phyloP scores from a whole-genome alignment of 2,797 vertebrate species.

The Pantherophis alleghaniensis region DNA sequence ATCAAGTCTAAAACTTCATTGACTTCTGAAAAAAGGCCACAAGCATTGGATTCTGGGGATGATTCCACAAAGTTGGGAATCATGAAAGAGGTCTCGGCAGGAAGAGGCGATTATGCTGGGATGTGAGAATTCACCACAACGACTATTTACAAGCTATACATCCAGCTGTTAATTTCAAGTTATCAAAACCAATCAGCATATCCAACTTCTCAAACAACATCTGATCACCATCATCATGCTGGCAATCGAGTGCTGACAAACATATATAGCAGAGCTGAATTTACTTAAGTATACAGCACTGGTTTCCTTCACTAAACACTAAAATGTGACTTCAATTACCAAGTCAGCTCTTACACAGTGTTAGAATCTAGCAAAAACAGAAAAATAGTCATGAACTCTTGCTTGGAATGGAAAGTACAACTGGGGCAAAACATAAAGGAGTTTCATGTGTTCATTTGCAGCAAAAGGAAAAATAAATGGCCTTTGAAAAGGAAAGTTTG shows the following conservation, averaged over 20 bases:
- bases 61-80: constrained; percentile 60
- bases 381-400: neutral
- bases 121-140: constrained; percentile 65
- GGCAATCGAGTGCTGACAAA: constrained; percentile 47
- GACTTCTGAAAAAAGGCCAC: constrained; percentile 44
- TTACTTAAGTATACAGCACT: constrained; percentile 33
- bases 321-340: constrained; percentile 71
- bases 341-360: constrained; percentile 59
- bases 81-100: constrained; percentile 60
- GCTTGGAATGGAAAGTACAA: constrained; percentile 32
- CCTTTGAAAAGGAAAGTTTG: constrained; percentile 50
- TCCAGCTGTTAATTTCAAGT: constrained; percentile 72
- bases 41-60: constrained; percentile 47
- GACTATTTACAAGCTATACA: constrained; percentile 73
- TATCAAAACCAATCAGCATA: constrained; percentile 68
- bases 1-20: constrained; percentile 42
- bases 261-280: constrained; percentile 25
- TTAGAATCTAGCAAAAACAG: constrained; percentile 33
- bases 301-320: constrained; percentile 51
- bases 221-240: constrained; percentile 48
- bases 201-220: constrained; percentile 61
- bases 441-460: constrained; percentile 68
- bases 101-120: constrained; percentile 64
- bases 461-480: constrained; percentile 66
- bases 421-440: constrained; percentile 63